Conservation (phyloP, 30 jellyfish, hydroid and myxozoan genomes). For the Sanderia malayensis region DNA sequence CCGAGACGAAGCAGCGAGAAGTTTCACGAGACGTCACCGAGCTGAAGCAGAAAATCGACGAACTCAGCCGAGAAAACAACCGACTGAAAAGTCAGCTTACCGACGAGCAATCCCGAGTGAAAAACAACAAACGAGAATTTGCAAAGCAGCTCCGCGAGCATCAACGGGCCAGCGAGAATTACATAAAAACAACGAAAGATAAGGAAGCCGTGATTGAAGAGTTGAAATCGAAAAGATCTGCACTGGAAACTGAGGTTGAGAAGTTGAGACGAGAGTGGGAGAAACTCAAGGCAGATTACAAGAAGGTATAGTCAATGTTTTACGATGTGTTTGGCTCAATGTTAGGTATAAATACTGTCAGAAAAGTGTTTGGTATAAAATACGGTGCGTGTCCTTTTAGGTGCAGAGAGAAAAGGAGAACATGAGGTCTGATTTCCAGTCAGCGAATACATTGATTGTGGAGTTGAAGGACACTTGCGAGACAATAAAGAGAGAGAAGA, state of each 20-base stretch:
- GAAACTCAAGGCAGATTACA: conserved; percentile 84
- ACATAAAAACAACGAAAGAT: conserved; percentile 63
- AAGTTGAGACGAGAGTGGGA: conserved; percentile 85
- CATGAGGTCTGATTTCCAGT: conserved; percentile 64
- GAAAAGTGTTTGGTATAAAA: no score
- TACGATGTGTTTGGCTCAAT: no score
- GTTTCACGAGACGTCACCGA: conserved; percentile 67
- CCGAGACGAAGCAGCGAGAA: conserved; percentile 62
- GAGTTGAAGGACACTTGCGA: conserved; percentile 68
- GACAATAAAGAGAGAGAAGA: conserved; percentile 59
- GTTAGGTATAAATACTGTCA: no score
- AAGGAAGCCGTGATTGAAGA: conserved; percentile 87
- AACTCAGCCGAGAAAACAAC: conserved; percentile 61
- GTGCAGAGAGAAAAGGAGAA: conserved; percentile 90
- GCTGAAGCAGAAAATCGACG: conserved; percentile 66
- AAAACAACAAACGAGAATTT: conserved; percentile 75
- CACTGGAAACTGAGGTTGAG: conserved; percentile 89
- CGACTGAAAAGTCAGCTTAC: conserved; percentile 68
- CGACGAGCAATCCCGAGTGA: conserved; percentile 76
- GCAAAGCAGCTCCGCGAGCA: conserved; percentile 87
- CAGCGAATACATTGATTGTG: conserved; percentile 51
- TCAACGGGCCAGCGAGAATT: conserved; percentile 72
- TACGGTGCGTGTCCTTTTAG: conserved; percentile 41
- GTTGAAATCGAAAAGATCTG: conserved; percentile 64
- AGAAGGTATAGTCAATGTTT: no score